Evolutionary conservation across 2,113 vertebrate species (phyloP).

Genomic region (Holacanthus passer): DNA sequence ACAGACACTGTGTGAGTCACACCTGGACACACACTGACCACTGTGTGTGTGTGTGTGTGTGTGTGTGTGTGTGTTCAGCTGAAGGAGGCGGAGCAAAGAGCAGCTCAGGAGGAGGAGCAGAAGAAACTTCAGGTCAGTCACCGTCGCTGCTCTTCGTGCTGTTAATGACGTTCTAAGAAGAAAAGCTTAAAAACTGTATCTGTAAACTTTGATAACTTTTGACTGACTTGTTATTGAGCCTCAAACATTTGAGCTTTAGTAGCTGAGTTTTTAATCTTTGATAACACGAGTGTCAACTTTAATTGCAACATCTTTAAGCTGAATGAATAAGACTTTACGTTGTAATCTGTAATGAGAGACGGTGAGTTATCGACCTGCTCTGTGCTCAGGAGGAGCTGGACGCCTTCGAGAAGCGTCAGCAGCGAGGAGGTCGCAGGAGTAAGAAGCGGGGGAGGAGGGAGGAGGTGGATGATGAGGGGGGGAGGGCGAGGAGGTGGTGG

Average conservation of each 20-base stretch:
- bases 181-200: too few species aligned
- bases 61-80: slow-evolving; percentile 79
- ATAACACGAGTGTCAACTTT: too few species aligned
- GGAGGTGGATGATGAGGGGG: slow-evolving; percentile 67
- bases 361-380: background rate
- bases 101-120: slow-evolving; percentile 90
- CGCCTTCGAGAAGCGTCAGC: slow-evolving; percentile 95
- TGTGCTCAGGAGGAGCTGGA: slow-evolving; percentile 92
- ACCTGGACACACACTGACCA: slow-evolving; percentile 10
- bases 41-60: slow-evolving; percentile 20
- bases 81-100: slow-evolving; percentile 92
- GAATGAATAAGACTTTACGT: too few species aligned
- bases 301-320: too few species aligned
- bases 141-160: too few species aligned
- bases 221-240: too few species aligned
- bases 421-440: slow-evolving; percentile 88
- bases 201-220: too few species aligned
- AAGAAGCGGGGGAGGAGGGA: slow-evolving; percentile 89
- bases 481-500: slow-evolving; percentile 78
- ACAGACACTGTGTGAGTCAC: background rate
- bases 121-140: slow-evolving; percentile 90
- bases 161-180: too few species aligned
- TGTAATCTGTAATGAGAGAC: too few species aligned
- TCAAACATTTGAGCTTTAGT: too few species aligned
- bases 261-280: too few species aligned